Base-by-base conservation (phyloP, 1,140 invertebrate genomes). In the Adelges cooleyi region DNA sequence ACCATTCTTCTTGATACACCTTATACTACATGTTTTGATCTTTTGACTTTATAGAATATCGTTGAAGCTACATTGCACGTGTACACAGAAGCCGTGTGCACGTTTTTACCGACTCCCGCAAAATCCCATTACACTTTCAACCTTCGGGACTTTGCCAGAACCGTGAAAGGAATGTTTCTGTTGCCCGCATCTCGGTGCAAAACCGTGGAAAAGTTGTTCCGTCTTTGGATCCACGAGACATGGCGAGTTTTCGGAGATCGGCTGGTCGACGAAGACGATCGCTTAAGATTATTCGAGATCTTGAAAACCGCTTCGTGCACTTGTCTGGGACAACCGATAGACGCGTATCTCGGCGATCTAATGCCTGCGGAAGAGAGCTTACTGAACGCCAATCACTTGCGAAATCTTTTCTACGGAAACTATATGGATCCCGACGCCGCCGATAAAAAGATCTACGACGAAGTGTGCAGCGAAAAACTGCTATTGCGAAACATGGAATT, bases 71-170 rank as follows among this genome's bases (percentile, higher is more conserved):
- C 92, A 25, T 81, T 91, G 77, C 81, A 86, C 51, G 81, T 95
- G 1, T 95, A 90, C 75, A 85, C 88, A 46, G 77, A 82, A 56
- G 85, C 89, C 0, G 85, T 86, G 10, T 68, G 76, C 2, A 80
- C 81, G 66, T 90, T 95, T 66, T 74, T 93, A 29, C 91, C 91
- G 1, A 90, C 84, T 1, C 92, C 92, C 1, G 80, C 84, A 52
- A 95, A 91, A 73, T 92, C 87, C 46, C 92, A 96, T 77, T 97
- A 96, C 71, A 82, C 86, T 10, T 96, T 95, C 73, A 95, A 84
- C 74, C 75, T 96, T 70, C 79, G 93, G 65, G 90, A 94, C 74
- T 92, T 96, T 73, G 82, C 86, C 29, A 78, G 89, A 25, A 88
- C 95, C 22, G 86, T 97, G 49, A 69, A 66, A 29, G 68, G 93